Evolutionary conservation across 1,140 invertebrate species (phyloP).

Genomic region (Drosophila ogumai): DNA sequence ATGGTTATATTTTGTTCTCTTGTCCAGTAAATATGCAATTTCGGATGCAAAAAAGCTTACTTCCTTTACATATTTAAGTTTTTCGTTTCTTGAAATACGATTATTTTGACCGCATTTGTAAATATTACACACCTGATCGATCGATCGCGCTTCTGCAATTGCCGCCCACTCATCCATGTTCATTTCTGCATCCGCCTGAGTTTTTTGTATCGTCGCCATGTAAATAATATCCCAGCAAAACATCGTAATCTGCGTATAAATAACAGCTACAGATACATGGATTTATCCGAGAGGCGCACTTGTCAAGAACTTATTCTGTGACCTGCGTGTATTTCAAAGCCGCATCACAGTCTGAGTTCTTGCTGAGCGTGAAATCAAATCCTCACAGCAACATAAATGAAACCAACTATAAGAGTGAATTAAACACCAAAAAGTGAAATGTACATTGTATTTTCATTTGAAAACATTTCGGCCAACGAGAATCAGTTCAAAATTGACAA

Average conservation of each 20-base stretch:
- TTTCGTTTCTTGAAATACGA: background rate
- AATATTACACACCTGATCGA: slow-evolving; percentile 8
- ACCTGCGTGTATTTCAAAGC: slow-evolving; percentile 87
- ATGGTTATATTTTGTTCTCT: too few species aligned
- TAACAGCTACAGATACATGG: background rate
- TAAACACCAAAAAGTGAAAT: background rate
- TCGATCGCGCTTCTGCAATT: slow-evolving; percentile 5
- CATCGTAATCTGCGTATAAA: background rate
- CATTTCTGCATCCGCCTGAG: slow-evolving; percentile 3
- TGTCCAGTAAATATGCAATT: background rate
- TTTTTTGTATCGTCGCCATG: slow-evolving; percentile 24
- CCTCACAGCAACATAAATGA: slow-evolving; percentile 54
- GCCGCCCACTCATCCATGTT: slow-evolving; percentile 25
- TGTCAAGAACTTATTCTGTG: slow-evolving; percentile 92
- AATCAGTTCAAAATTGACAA: slow-evolving; percentile 85
- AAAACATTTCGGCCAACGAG: slow-evolving; percentile 84
- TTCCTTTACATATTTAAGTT: background rate
- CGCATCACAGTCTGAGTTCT: slow-evolving; percentile 98
- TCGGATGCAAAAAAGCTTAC: background rate
- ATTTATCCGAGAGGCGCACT: slow-evolving; percentile 84
- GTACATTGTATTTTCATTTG: slow-evolving; percentile 6
- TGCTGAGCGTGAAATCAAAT: slow-evolving; percentile 87
- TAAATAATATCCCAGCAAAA: slow-evolving; percentile 32
- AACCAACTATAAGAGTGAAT: slow-evolving; percentile 5
- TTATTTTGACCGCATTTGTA: slow-evolving; percentile 8